phyloP scores from a whole-genome alignment of 2,797 vertebrate species.

The Pachyuromys duprasi region DNA sequence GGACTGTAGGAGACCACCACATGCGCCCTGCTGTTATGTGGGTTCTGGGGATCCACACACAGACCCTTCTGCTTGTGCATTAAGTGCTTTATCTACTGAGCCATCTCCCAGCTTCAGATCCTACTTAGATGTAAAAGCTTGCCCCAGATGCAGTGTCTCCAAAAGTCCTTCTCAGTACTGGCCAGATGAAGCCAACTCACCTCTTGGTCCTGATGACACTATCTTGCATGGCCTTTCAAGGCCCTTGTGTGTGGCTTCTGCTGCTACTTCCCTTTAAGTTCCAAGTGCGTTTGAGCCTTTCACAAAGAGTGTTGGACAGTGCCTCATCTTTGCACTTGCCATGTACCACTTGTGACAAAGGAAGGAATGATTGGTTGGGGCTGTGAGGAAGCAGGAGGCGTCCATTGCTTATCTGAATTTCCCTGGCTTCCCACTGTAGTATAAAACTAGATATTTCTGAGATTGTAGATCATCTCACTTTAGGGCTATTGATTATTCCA shows the following conservation, averaged over 20 bases:
- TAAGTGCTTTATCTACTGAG: not conserved
- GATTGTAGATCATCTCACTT: slow-evolving; percentile 39
- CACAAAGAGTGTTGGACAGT: not conserved
- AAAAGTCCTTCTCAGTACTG: not conserved
- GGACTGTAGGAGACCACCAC: not conserved
- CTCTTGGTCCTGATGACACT: not conserved
- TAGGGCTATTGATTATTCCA: slow-evolving; percentile 45
- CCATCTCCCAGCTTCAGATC: not conserved
- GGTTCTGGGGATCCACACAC: not conserved
- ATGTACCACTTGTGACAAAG: not conserved
- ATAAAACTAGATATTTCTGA: slow-evolving; percentile 44
- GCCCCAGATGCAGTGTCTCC: not conserved
- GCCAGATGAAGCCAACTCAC: not conserved
- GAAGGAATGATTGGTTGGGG: not conserved
- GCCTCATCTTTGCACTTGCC: not conserved
- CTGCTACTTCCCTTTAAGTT: not conserved
- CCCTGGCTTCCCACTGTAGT: not conserved
- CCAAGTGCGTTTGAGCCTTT: not conserved
- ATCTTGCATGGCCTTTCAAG: not conserved
- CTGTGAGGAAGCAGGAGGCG: not conserved
- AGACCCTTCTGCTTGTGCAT: not conserved
- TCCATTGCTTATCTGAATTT: slow-evolving; percentile 12
- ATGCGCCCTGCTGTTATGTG: too few species aligned
- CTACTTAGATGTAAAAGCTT: not conserved
- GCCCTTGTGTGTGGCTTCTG: not conserved